phyloP scores from a whole-genome alignment of 2,113 vertebrate genomes.

The Genyomyrus donnyi region DNA sequence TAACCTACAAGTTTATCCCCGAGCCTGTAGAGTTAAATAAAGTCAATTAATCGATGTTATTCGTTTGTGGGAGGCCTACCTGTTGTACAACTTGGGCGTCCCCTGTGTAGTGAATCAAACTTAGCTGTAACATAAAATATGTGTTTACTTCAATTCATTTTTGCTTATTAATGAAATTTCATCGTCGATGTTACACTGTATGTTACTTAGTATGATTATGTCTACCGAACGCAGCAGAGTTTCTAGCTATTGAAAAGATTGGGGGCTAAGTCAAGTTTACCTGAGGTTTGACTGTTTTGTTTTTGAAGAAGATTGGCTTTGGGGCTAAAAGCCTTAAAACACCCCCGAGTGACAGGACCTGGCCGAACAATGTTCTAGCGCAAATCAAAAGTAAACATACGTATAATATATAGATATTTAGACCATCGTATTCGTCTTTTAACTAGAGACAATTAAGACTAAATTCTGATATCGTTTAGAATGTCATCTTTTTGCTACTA shows the following conservation, averaged over 20 bases:
- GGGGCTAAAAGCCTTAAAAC: too few species aligned
- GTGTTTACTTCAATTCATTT: not conserved
- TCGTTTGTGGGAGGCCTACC: not conserved
- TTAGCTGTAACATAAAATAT: not conserved
- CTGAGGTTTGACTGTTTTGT: too few species aligned
- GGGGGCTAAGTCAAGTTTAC: too few species aligned
- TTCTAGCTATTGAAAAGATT: too few species aligned
- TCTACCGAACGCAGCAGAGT: not conserved
- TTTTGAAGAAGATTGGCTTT: too few species aligned
- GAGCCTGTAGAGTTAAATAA: not conserved
- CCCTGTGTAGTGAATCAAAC: not conserved
- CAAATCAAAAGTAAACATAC: not conserved
- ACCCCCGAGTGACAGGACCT: too few species aligned
- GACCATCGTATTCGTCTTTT: not conserved
- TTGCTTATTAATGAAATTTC: not conserved
- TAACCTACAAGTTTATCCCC: not conserved
- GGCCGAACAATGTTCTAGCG: not conserved
- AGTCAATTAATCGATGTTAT: not conserved
- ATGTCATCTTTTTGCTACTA: not conserved
- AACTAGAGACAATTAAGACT: not conserved
- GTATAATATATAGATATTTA: not conserved
- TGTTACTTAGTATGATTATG: not conserved
- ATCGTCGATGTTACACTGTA: not conserved
- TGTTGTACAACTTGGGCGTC: not conserved
- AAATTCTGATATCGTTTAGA: not conserved